Percentiles rank a stretch among this genome's conserved stretches.
These are phyloP conservation scores for Acrocephalus kingi DNA, from an alignment of 2,113 vertebrate genomes.

Conservation along the genomic window DNA sequence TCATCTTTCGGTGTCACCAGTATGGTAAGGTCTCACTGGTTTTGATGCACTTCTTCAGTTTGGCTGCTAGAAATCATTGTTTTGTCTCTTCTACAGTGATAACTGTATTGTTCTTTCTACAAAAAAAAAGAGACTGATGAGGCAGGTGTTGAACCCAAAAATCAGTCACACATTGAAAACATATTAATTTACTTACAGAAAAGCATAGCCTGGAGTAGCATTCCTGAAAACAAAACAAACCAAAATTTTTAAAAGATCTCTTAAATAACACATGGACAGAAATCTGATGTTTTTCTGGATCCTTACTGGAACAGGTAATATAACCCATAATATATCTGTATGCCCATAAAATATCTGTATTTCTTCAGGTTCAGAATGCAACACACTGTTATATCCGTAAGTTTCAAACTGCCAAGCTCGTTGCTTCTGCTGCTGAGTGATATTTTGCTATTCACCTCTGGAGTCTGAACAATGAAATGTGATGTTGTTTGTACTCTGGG, in stretches of 20 bases:
- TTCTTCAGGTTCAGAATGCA: neutral
- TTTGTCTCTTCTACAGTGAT: neutral
- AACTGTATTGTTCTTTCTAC: neutral
- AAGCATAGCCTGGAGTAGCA: neutral
- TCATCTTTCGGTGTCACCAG: neutral
- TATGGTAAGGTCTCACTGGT: neutral
- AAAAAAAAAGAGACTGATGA: neutral
- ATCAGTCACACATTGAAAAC: neutral
- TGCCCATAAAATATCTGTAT: neutral
- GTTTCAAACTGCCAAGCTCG: neutral
- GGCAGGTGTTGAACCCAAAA: neutral
- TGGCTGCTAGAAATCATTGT: neutral
- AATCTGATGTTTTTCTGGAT: neutral
- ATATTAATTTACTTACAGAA: constrained; percentile 43
- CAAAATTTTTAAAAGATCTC: fast-evolving
- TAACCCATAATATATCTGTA: neutral
- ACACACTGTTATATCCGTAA: neutral
- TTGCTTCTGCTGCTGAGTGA: neutral
- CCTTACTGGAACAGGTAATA: neutral
- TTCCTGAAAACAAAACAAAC: neutral
- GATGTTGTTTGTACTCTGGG: neutral
- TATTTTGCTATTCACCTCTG: neutral
- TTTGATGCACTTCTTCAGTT: neutral
- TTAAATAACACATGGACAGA: neutral
- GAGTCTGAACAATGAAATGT: neutral